Conservation (phyloP, 2,888 invertebrate genomes). For the Xiphydria camelus region DNA sequence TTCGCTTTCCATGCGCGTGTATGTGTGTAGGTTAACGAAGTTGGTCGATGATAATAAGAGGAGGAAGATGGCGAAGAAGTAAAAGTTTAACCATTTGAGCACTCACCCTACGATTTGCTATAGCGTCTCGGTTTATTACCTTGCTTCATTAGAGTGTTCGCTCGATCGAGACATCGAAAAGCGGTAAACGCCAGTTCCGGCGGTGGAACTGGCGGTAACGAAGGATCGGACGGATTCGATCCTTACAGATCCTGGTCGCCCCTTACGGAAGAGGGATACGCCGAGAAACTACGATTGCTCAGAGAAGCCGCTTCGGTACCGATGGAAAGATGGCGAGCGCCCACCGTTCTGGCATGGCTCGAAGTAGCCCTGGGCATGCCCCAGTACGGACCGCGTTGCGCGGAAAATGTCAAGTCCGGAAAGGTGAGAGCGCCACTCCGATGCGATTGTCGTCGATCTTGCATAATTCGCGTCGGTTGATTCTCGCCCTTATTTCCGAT, state of each 20-base stretch:
- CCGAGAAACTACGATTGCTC: conserved; percentile 75
- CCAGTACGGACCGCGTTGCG: conserved; percentile 86
- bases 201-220: conserved; percentile 69
- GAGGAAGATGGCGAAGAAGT: too few relatives aligned
- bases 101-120: too few relatives aligned
- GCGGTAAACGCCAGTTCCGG: conserved; percentile 63
- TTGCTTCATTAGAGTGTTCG: conserved; percentile 84
- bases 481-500: too few relatives aligned
- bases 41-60: too few relatives aligned
- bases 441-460: too few relatives aligned
- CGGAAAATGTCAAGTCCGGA: conserved; percentile 93
- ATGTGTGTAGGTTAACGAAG: too few relatives aligned
- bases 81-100: too few relatives aligned
- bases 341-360: conserved; percentile 92
- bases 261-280: conserved; percentile 71
- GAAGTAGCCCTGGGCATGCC: conserved; percentile 94
- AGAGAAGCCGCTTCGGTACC: conserved; percentile 84
- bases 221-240: conserved; percentile 58
- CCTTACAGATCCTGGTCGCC: conserved; percentile 67
- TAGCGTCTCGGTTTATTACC: too few relatives aligned
- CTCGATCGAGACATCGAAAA: conserved; percentile 81
- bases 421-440: too few relatives aligned
- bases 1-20: too few relatives aligned
- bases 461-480: too few relatives aligned
- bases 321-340: conserved; percentile 89